Conservation (phyloP, 2,113 vertebrate genomes). For the Ammospiza caudacuta region DNA sequence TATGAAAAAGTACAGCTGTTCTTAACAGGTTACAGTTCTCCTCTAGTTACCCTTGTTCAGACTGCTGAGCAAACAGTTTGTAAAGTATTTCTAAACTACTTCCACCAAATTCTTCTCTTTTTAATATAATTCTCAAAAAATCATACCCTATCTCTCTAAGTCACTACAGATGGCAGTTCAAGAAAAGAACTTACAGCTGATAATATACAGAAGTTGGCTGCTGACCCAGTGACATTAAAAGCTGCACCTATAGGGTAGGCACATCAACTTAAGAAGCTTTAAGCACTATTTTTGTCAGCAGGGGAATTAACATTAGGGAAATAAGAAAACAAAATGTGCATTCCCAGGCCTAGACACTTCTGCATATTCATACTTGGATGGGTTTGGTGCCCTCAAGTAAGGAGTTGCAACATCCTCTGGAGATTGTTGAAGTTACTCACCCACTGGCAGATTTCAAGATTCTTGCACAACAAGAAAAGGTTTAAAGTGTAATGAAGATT, state of each 20-base stretch:
- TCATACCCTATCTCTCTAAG: neutral
- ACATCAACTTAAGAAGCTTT: constrained; percentile 28
- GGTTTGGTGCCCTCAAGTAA: neutral
- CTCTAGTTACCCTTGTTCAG: neutral
- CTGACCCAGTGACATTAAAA: constrained; percentile 14
- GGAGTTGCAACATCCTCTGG: constrained; percentile 14
- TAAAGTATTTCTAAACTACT: neutral
- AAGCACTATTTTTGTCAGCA: neutral
- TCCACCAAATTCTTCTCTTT: neutral
- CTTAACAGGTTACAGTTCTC: neutral
- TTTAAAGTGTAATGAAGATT: neutral
- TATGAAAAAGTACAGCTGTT: neutral
- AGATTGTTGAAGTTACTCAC: neutral
- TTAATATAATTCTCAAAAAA: neutral
- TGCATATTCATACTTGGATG: neutral
- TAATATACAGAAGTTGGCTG: neutral
- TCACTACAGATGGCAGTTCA: neutral
- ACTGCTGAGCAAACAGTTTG: neutral
- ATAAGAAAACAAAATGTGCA: neutral
- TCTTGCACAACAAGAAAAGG: neutral
- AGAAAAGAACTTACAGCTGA: neutral
- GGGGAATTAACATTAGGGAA: constrained; percentile 30
- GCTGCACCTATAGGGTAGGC: neutral
- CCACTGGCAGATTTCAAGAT: neutral
- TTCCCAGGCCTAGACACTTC: neutral